Conservation (phyloP, 53 echinoderm and acorn worm species). For the Mesocentrotus franciscanus region DNA sequence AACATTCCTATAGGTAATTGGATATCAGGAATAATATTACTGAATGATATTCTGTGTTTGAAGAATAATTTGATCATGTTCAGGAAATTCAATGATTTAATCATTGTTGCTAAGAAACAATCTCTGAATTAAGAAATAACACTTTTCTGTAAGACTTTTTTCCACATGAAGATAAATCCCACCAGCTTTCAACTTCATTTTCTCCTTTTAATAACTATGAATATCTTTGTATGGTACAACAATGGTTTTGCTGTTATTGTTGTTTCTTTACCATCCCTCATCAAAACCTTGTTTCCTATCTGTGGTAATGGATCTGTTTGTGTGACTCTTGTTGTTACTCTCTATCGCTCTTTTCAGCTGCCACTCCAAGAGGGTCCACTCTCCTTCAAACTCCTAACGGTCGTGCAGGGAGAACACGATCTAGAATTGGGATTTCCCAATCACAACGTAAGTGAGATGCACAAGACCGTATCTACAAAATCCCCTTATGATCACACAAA, state of each 20-base stretch:
- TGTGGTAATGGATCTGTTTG: conserved; percentile 46
- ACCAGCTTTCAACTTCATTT: not conserved
- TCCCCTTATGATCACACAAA: not conserved
- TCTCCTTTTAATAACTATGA: not conserved
- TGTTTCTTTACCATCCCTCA: not conserved
- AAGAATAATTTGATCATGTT: not conserved
- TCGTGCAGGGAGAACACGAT: conserved; percentile 77
- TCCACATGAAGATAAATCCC: not conserved
- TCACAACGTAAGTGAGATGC: conserved; percentile 88
- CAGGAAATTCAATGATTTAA: not conserved
- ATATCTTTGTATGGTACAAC: not conserved
- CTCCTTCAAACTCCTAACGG: conserved; percentile 81
- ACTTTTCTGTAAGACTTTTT: not conserved
- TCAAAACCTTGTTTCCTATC: conserved; percentile 1
- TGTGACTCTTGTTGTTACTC: conserved; percentile 12
- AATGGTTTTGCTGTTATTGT: not conserved
- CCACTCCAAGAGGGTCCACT: conserved; percentile 63
- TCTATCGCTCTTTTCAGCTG: conserved; percentile 53
- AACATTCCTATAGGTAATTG: not conserved
- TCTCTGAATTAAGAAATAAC: not conserved
- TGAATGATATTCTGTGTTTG: not conserved
- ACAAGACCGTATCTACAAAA: not conserved
- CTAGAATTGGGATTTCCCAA: conserved; percentile 87
- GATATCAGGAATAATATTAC: not conserved
- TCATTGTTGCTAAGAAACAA: not conserved